Evolutionary conservation across 2,797 vertebrate species (phyloP).

Genomic region (Anabacerthia variegaticeps): DNA sequence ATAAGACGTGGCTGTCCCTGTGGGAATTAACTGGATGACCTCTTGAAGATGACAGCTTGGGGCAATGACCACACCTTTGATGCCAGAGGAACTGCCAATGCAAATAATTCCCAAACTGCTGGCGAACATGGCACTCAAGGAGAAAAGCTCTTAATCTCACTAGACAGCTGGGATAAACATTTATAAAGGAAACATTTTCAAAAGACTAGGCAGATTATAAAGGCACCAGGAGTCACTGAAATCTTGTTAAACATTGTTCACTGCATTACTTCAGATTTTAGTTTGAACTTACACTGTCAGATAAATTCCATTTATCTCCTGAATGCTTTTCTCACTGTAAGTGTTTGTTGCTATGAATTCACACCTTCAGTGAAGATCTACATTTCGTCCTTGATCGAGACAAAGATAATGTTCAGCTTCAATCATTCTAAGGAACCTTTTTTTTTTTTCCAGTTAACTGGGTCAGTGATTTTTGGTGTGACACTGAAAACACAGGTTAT

Average conservation of each 20-base stretch:
- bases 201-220: slow-evolving; percentile 72
- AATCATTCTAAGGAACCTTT: slow-evolving; percentile 2
- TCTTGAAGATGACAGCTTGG: not conserved
- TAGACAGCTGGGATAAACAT: slow-evolving; percentile 70
- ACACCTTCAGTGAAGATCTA: slow-evolving; percentile 67
- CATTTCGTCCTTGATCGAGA: slow-evolving; percentile 64
- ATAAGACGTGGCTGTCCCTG: not conserved
- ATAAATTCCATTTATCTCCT: slow-evolving; percentile 74
- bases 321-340: slow-evolving; percentile 57
- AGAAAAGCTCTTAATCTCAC: slow-evolving; percentile 73
- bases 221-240: slow-evolving; percentile 71
- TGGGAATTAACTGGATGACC: not conserved
- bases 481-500: slow-evolving; percentile 1
- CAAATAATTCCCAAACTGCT: slow-evolving; percentile 4
- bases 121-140: slow-evolving; percentile 12
- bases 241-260: slow-evolving; percentile 74
- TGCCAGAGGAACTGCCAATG: slow-evolving; percentile 24
- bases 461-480: slow-evolving; percentile 10
- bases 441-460: not conserved
- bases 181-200: slow-evolving; percentile 71
- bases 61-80: slow-evolving; percentile 36
- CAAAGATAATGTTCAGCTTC: slow-evolving; percentile 57
- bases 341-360: slow-evolving; percentile 68
- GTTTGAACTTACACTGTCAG: slow-evolving; percentile 70
- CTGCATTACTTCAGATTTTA: slow-evolving; percentile 70